Base-by-base conservation (phyloP, 2,113 vertebrate species). In the Illadopsis cleaveri region DNA sequence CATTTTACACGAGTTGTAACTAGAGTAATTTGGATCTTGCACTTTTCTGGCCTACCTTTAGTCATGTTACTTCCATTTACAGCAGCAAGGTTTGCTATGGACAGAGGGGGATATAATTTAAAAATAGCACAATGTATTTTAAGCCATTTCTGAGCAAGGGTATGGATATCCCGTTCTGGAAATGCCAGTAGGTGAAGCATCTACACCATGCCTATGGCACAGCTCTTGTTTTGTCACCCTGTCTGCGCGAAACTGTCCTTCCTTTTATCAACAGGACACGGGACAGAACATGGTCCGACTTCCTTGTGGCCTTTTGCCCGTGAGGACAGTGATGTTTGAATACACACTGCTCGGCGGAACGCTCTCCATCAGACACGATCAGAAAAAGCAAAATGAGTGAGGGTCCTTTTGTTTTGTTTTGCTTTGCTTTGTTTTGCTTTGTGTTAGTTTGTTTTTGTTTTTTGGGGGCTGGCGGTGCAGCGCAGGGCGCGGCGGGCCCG, bases 391-490 rank as follows among this genome's bases (percentile, higher is more conserved):
- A 7, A 10, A 4, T 2, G 21, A 23, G 16, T 3, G n/a, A 12
- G 6, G 35, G 11, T 12, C 6, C 6, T 38, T 28, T 28, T 10
- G 6, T 20, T 60, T 15, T 15, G 22, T 11, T 48, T 24, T 6
- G 57, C 4, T 24, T 19, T 15, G 22, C 11, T 48, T 19, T 6
- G 57, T 4, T 24, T 19, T 45, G 54, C 7, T 5, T 11, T 7
- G 38, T 9, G 9, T 6, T 1, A 12, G 31, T 56, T n/a, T 14
- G 47, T 37, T 7, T 12, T 10, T 5, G 12, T 10, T 37, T 54
- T 18, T 20, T 1, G 23, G 30, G 18, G 3, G 8, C 2, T 0
- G 10, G 15, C 4, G 45, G 33, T 0, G 60, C 44, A 20, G 60
- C n/a, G 11, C 50, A 2, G 71, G 45, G 50, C 1, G 53, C 35